Evolutionary conservation across 1,140 invertebrate genomes (phyloP).

Genomic region (Schlechtendalia chinensis): DNA sequence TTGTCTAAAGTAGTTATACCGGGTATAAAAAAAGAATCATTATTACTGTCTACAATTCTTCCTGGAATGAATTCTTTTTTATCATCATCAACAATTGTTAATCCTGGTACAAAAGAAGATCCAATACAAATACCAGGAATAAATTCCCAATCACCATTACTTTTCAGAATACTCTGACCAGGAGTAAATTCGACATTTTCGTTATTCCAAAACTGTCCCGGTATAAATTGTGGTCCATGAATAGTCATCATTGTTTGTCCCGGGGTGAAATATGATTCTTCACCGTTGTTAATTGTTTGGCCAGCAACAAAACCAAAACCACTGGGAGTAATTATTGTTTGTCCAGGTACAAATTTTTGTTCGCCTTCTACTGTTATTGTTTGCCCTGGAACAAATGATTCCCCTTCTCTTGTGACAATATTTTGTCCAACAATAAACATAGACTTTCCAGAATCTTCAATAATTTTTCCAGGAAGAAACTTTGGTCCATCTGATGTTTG

Average conservation of each 20-base stretch:
- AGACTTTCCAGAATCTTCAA: conserved; percentile 54
- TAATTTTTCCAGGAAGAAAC: conserved; percentile 55
- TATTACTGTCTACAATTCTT: conserved; percentile 61
- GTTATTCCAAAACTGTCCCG: conserved; percentile 62
- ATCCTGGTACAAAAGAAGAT: conserved; percentile 64
- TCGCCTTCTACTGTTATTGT: conserved; percentile 65
- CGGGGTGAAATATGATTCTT: conserved; percentile 62
- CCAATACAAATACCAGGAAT: conserved; percentile 69
- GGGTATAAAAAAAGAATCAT: conserved; percentile 64
- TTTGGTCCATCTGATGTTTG: conserved; percentile 54
- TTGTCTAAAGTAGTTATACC: conserved; percentile 62
- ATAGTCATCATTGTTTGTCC: conserved; percentile 70
- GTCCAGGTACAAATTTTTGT: conserved; percentile 67
- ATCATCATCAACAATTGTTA: conserved; percentile 60
- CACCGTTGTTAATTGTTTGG: conserved; percentile 56
- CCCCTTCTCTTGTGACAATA: conserved; percentile 66
- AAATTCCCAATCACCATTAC: conserved; percentile 56
- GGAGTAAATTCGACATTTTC: conserved; percentile 6
- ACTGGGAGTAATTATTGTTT: conserved; percentile 65
- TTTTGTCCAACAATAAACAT: conserved; percentile 68
- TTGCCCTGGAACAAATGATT: conserved; percentile 71
- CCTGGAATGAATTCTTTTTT: conserved; percentile 64
- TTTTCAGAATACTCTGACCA: conserved; percentile 36
- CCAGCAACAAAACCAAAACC: conserved; percentile 69
- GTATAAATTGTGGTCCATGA: conserved; percentile 66